Evolutionary conservation across 2,797 vertebrate genomes (phyloP), one percentile per base, ranked within the genome.

Genomic region (Acomys russatus): DNA sequence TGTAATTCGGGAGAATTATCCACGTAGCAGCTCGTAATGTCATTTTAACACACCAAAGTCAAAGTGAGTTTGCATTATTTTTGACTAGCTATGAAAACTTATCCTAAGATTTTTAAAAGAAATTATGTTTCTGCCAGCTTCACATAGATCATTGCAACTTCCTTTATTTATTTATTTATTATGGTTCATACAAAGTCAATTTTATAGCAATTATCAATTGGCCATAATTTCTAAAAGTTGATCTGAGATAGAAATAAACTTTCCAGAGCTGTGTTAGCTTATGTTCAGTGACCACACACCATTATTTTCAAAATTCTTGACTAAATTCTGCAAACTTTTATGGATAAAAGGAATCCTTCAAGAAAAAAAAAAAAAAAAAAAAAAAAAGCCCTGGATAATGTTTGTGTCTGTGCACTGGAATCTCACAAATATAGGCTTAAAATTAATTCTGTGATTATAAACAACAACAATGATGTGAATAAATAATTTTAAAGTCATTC

Each of bases 1-100:
- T 90, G 78, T 87, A 88, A 95, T 96, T 97, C 92, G 64, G 89
- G 80, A 96, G 83, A 95, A 77, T 83, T 97, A 93, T 90, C 61
- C 76, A 90, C 14, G 56, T 86, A 92, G 92, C 33, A 94, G 66
- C n/a, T 87, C 95, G 6, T 96, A 95, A 91, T 87, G 84, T 83
- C 95, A 93, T 94, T 96, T 94, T 93, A 93, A 94, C 6, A 84
- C 49, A 87, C 7, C 83, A 90, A 94, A 89, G 25, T 92, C 91
- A 95, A 92, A 95, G 93, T 96, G 83, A 91, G 44, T 87, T 91
- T 91, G 30, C 23, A 73, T 70, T 97, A 86, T 78, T 97, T 94
- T 96, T 94, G 33, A 87, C 74, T 76, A 88, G 63, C 59, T 89
- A 76, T 82, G 63, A 94, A 96, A 97, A 90, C 10, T 54, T 80